Evolutionary conservation across 1,140 invertebrate species (phyloP), one percentile per base, ranked within the genome.

Genomic region (Cotesia typhae): DNA sequence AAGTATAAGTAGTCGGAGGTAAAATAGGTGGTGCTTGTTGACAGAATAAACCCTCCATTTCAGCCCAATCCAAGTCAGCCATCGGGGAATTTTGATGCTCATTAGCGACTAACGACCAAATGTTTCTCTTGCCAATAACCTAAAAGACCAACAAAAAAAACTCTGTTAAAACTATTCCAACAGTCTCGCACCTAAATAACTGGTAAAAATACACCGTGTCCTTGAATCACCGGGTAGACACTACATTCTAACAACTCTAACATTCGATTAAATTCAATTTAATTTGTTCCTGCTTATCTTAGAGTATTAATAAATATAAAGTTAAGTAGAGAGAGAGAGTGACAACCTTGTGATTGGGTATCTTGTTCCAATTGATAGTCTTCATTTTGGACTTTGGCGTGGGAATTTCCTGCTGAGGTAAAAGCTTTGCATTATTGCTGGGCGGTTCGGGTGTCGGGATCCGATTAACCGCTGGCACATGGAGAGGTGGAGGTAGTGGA

Each of bases 311-410:
- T 10, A 10, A 61, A 17, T 12, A 57, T 3, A 20, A 57, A 57
- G n/a, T 4, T 1, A 57, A 57, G 5, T 20, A 57, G n/a, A 57
- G 10, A 57, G 10, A 57, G n/a, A 0, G 5, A 47, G 10, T 28
- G 10, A 47, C 10, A 77, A 93, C 92, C 87, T 95, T 95, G 80
- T 92, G 92, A 83, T 92, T 93, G 3, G 95, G 94, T 79, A 97
- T 96, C 84, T 96, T 96, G 81, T 94, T 95, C 95, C 95, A 97
- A 82, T 97, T 97, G 72, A 97, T 92, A 4, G 95, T 96, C 85
- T 96, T 96, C 95, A 97, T 96, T 83, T 96, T 96, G n/a, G 93
- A 90, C 84, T 94, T 94, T 3, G 96, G 95, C 57, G 92, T 92
- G 0, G 95, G 95, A 53, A 92, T 96, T 78, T 94, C 92, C 83